A percentile compares a stretch with the other conserved stretches of the same genome.
phyloP scores from a whole-genome alignment of 2,113 vertebrate genomes.

The Aphelocoma coerulescens region DNA sequence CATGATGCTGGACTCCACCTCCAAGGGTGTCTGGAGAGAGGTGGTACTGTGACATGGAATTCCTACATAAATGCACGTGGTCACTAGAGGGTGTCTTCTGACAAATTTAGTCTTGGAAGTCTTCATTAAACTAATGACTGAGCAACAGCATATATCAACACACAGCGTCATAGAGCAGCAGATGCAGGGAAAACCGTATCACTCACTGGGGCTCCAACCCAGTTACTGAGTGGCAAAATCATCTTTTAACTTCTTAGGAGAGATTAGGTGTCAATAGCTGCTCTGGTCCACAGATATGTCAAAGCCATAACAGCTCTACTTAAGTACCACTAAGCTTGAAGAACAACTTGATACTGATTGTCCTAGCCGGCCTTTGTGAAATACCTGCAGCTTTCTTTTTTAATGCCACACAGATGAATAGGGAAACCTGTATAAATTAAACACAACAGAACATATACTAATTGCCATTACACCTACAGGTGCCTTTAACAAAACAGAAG shows the following conservation, averaged over 20 bases:
- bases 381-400: neutral
- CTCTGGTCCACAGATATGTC: neutral
- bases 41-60: accelerated
- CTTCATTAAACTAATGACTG: neutral
- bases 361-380: neutral
- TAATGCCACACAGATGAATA: neutral
- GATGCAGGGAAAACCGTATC: neutral
- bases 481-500: neutral
- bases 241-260: neutral
- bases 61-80: neutral
- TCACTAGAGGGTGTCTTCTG: conserved; percentile 54
- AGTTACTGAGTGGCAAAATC: neutral
- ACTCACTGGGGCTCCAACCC: neutral
- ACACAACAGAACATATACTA: neutral
- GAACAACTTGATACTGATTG: neutral
- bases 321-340: neutral
- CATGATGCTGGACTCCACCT: neutral
- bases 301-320: neutral
- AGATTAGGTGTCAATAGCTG: neutral
- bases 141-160: neutral
- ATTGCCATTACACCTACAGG: neutral
- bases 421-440: neutral
- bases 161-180: neutral
- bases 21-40: neutral
- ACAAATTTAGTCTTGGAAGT: neutral